Base-by-base conservation (phyloP, 2,113 vertebrate species). In the Caretta caretta region DNA sequence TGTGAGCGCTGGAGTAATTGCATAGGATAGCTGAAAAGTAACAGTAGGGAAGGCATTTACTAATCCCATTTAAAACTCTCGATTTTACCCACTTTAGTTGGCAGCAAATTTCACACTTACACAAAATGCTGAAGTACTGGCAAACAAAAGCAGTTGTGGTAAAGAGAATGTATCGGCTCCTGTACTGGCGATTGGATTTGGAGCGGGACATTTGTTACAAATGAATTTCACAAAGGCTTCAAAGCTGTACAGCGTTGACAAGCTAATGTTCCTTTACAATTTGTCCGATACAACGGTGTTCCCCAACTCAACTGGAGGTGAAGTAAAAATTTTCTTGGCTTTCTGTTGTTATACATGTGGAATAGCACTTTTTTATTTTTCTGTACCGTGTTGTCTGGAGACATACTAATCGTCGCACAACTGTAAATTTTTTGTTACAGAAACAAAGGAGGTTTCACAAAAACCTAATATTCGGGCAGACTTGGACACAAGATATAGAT, bases 401-500 rank as follows among this genome's bases (percentile, higher is more conserved):
- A 17, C 8, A 38, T 31, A 35, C 54, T 94, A 90, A 97, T 51
- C 53, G 48, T 25, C 35, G 35, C 42, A 57, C 25, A 87, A 92
- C 38, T 84, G 22, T 86, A 20, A 59, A 51, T 29, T 75, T 94
- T 59, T 9, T 59, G 78, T 90, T 85, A 12, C 53, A 98, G 98
- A 38, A 83, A 31, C 0, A 1, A 95, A 83, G 42, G 97, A 0
- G 57, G 90, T 50, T 0, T 96, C 95, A 0, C 83, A 90, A 3
- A 49, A 42, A 2, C 94, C 95, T 13, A 96, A 96, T 90, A 99
- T 99, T 89, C 96, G 53, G 50, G 99, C 99, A 4, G 17, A 69
- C 2, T 11, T 98, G 82, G 99, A 99, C 96, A 99, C 98, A 54
- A 98, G 96, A 38, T 99, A 99, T 97, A 98, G 94, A 27, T 99